A percentile compares a stretch with the other conserved stretches of the same genome.
phyloP scores from a whole-genome alignment of 1,140 invertebrate genomes.

The Aphelenchoides avenae region DNA sequence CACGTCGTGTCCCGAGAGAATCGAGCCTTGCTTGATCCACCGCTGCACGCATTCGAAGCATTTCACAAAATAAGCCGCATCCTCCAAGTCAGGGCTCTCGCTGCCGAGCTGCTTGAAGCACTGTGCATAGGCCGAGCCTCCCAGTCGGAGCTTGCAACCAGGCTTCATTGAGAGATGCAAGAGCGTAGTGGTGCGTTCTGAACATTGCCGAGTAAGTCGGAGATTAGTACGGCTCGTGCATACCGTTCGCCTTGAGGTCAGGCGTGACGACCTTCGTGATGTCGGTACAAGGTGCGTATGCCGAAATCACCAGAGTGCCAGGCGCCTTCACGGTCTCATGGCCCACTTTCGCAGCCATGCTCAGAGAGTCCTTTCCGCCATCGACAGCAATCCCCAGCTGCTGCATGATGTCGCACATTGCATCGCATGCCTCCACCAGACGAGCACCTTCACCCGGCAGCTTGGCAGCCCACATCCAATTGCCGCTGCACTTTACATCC shows the following conservation, averaged over 20 bases:
- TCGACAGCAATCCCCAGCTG: constrained; percentile 84
- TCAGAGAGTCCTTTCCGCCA: constrained; percentile 66
- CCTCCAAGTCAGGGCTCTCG: constrained; percentile 73
- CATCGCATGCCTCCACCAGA: constrained; percentile 77
- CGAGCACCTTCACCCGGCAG: constrained; percentile 80
- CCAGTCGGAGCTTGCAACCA: constrained; percentile 67
- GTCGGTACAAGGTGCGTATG: constrained; percentile 87
- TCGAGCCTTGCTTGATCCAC: constrained; percentile 71
- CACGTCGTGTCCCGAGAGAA: constrained; percentile 87
- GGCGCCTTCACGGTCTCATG: constrained; percentile 76
- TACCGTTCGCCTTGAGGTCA: constrained; percentile 68
- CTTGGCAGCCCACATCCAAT: constrained; percentile 99
- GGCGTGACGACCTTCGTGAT: constrained; percentile 76
- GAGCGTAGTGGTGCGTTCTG: not conserved
- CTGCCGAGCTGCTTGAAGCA: constrained; percentile 79
- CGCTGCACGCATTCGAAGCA: constrained; percentile 79
- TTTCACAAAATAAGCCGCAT: constrained; percentile 67
- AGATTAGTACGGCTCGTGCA: not conserved
- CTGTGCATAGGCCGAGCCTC: constrained; percentile 85
- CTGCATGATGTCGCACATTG: constrained; percentile 82
- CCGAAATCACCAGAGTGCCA: constrained; percentile 83
- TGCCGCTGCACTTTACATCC: constrained; percentile 92
- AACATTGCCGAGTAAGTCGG: not conserved
- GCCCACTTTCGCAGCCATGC: constrained; percentile 76
- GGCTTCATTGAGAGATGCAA: constrained; percentile 14